These are phyloP conservation scores for Ahaetulla prasina DNA, from an alignment of 2,113 vertebrate species.

Conservation along the genomic window DNA sequence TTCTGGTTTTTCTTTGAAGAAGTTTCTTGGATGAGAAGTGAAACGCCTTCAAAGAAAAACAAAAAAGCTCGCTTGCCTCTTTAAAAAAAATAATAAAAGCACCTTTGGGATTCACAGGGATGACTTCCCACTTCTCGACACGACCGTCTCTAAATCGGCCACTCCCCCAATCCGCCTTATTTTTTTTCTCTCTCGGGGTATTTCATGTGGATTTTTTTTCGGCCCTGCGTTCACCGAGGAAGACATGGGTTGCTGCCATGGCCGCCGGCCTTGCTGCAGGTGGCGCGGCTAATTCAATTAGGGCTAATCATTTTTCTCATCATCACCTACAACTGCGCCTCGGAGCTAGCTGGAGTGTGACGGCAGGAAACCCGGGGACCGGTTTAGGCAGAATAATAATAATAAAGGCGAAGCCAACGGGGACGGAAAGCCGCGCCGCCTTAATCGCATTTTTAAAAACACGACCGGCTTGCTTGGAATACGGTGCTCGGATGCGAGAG, in stretches of 20 bases:
- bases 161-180: neutral
- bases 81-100: too few species aligned
- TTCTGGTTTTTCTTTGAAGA: too few species aligned
- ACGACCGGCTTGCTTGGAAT: neutral
- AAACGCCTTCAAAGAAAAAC: too few species aligned
- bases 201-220: neutral
- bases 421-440: neutral
- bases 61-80: too few species aligned
- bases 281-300: neutral
- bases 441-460: neutral
- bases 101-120: too few species aligned
- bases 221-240: neutral
- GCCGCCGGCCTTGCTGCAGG: neutral
- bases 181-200: neutral
- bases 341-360: neutral
- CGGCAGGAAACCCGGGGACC: neutral
- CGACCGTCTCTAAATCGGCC: neutral
- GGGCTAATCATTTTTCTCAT: neutral
- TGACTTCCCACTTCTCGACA: neutral
- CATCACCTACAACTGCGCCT: constrained; percentile 8
- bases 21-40: too few species aligned
- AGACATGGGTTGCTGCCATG: too few species aligned
- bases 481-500: neutral
- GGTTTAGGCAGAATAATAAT: neutral
- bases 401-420: neutral